Evolutionary conservation across 2,113 vertebrate species (phyloP), one percentile per base, ranked within the genome.

Genomic region (Verasper variegatus): DNA sequence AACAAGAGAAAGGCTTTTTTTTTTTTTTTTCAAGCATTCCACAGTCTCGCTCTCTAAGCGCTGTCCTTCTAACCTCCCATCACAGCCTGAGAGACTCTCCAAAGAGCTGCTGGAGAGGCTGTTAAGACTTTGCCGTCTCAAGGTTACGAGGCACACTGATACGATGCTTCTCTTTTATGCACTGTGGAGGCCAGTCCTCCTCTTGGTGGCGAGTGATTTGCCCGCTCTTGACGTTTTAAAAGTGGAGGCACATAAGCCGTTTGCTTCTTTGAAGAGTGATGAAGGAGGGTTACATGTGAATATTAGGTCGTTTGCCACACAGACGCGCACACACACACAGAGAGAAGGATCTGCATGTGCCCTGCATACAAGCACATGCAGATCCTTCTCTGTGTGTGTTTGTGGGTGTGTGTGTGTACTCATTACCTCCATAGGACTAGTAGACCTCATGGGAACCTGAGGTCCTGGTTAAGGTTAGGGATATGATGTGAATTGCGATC

Each of bases 31-130:
- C 45, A 65, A 68, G 77, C 70, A 70, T 85, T 76, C 76, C 40
- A 7, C 57, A 21, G 74, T 45, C 2, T 24, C 2, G 0, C 37
- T 64, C 69, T 49, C 47, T 58, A 17, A 76, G 68, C 13, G 27
- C 26, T 71, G 84, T 76, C 83, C 76, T 67, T 55, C 68, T 78
- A 61, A 80, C 84, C 78, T 86, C 61, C 57, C 67, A 47, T 70
- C 68, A 42, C 24, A 56, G 78, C 58, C 70, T 71, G 40, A 51
- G 31, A 67, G 68, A 56, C 81, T 49, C 59, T 74, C 15, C 26
- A 14, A 70, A 68, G 71, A 71, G 65, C 78, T 37, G 24, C 68
- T 0, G 55, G 23, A 66, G 78, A 76, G 57, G 68, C 80, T 68
- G 63, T 66, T 57, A 13, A 54, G 58, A 42, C 35, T 17, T 13